Base-by-base conservation (phyloP, 2,888 invertebrate species). In the Trichacis sp. region DNA sequence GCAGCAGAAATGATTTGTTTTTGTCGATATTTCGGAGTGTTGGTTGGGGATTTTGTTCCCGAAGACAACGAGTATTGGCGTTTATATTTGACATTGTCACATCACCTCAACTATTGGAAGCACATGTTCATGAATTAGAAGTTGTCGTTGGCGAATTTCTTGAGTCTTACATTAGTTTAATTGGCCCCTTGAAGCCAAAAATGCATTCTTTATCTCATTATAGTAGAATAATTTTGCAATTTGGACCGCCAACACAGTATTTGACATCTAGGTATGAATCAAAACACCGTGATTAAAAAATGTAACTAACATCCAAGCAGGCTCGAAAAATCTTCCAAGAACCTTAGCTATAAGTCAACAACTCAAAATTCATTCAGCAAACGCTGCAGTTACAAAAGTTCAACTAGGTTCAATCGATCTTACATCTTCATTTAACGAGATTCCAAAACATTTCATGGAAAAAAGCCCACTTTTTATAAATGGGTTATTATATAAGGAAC, bases 141-240 rank as follows among this genome's bases (percentile, higher is more conserved):
- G 24, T 36, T 36, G 36, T 12, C 36, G 36, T 63, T 8, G 5
- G 30, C 17, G 58, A 64, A 33, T 46, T 58, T 15, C 64, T 54
- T n/a, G 51, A 50, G 24, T 1, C 17, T 1, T 55, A 43, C 36
- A 20, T 52, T n/a, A 5, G 45, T 51, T 45, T 64, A 36, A 51
- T 33, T 45, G 45, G 49, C 1, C 8, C 15, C 12, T 20, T 64
- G 20, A 59, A 24, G 15, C 55, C 55, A 2, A 66, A 66, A 42
- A 29, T 47, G 49, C 63, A 58, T 46, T 15, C 57, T n/a, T 20
- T 63, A 14, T 20, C 19, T 8, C 63, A 63, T 20, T 64, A 64
- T 58, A 52, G 54, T 9, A 14, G n/a, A 17, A 55, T 64, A 54
- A 58, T 64, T 38, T 38, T 15, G 38, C 19, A 49, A 15, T 15